Evolutionary conservation across 2,113 vertebrate species (phyloP), one percentile per base, ranked within the genome.

Genomic region (Toxotes jaculatrix): DNA sequence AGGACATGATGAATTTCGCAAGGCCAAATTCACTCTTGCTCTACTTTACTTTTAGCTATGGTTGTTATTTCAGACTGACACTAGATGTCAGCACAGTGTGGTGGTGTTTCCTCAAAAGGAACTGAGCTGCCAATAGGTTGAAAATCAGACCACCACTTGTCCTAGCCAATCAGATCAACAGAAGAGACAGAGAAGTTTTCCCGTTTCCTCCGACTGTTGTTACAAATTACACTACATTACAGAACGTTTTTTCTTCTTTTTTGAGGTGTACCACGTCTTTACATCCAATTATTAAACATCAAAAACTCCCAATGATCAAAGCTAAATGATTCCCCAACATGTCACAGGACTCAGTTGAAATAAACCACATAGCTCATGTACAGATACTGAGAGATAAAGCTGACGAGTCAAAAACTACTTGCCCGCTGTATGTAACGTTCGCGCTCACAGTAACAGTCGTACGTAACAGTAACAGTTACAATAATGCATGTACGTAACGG

Each of bases 141-240:
- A 87, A 85, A 95, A 92, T 95, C 95, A 95, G 91, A 77, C 94
- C 95, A 95, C 94, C 88, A 75, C 65, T 65, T 77, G 32, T 77
- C 38, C 65, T 40, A 60, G 36, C 94, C 94, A 94, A 95, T 95
- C 93, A 95, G 72, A 93, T 79, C 49, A 68, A 19, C 67, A 23
- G 49, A 66, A 38, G 31, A 83, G 53, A 68, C 49, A 55, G 64
- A 55, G 64, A 88, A 91, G 84, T 92, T 88, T 82, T 61, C 60
- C 32, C 31, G 71, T 45, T 34, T 43, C 1, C 49, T 19, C n/a
- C 4, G 5, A 31, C 57, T 40, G 38, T 42, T 78, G 63, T 53
- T 11, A n/a, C 8, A 19, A 57, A 51, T 34, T 17, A 34, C 49
- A n/a, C 8, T 27, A 27, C 27, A 27, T 27, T 27, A 27, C 27